phyloP scores from a whole-genome alignment of 35 echinoderm and acorn worm genomes.

The Eucidaris tribuloides region DNA sequence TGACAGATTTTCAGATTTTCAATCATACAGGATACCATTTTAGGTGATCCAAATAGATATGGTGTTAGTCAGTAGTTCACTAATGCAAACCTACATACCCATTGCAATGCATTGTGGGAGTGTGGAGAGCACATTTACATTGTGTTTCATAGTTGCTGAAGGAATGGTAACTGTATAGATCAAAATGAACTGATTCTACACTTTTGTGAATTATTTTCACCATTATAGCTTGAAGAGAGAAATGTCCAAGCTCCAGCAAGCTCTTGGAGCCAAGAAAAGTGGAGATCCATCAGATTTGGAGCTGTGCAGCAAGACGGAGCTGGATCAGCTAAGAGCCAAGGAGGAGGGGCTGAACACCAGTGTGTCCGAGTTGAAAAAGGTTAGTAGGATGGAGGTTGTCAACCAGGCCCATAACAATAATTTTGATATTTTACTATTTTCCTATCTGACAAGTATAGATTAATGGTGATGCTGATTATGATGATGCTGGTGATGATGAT shows the following conservation, averaged over 20 bases:
- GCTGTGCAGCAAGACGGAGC: slow-evolving; percentile 19
- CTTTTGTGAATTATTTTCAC: neutral
- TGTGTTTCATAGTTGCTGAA: neutral
- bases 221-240: slow-evolving; percentile 30
- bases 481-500: too few relatives aligned
- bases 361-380: slow-evolving; percentile 36
- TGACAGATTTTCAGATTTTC: too few relatives aligned
- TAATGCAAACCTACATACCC: neutral
- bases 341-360: slow-evolving; percentile 3
- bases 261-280: slow-evolving; percentile 24
- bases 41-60: neutral
- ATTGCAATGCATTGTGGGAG: too few relatives aligned
- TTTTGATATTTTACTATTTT: too few relatives aligned
- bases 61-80: neutral
- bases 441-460: too few relatives aligned
- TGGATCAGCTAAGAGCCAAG: slow-evolving; percentile 41
- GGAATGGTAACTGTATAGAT: too few relatives aligned
- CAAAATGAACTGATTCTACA: neutral
- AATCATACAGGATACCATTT: too few relatives aligned
- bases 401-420: too few relatives aligned
- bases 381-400: neutral
- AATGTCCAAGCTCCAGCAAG: slow-evolving; percentile 33
- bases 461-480: too few relatives aligned
- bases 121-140: neutral
- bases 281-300: slow-evolving; percentile 23